Percentiles rank a stretch among this genome's conserved stretches.
Evolutionary conservation across 2,797 vertebrate genomes (phyloP).

Genomic region (Avahi laniger): DNA sequence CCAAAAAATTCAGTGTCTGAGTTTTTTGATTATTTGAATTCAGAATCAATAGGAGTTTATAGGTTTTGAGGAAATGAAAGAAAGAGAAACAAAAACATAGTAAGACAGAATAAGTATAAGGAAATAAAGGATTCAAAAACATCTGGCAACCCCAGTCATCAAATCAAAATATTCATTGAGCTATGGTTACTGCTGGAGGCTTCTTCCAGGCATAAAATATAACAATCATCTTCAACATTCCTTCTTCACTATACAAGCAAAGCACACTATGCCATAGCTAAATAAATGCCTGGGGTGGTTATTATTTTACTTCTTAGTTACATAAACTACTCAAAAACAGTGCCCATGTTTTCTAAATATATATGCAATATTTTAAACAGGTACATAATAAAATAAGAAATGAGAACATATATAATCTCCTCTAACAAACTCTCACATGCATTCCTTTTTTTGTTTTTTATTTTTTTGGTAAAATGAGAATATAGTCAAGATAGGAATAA

Average conservation of each 20-base stretch:
- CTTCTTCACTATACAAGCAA: slow-evolving; percentile 6
- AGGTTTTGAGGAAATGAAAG: slow-evolving; percentile 52
- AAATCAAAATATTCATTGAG: slow-evolving; percentile 53
- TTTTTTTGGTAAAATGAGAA: slow-evolving; percentile 31
- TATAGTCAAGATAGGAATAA: slow-evolving; percentile 39
- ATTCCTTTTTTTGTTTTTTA: neutral
- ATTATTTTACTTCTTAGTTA: slow-evolving; percentile 36
- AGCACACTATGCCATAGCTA: neutral
- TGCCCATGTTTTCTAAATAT: slow-evolving; percentile 8
- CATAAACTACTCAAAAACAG: slow-evolving; percentile 36
- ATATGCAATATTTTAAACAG: slow-evolving; percentile 18
- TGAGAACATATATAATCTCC: slow-evolving; percentile 10
- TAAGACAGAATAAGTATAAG: slow-evolving; percentile 19
- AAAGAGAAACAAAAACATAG: slow-evolving; percentile 37
- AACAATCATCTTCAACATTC: slow-evolving; percentile 16
- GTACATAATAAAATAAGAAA: slow-evolving; percentile 13
- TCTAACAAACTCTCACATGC: neutral
- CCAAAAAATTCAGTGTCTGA: slow-evolving; percentile 15
- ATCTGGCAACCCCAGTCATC: slow-evolving; percentile 55
- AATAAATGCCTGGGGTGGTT: neutral
- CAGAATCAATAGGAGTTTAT: slow-evolving; percentile 54
- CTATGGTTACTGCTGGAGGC: slow-evolving; percentile 35
- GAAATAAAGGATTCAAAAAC: slow-evolving; percentile 59
- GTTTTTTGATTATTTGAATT: slow-evolving; percentile 57
- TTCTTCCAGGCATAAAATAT: slow-evolving; percentile 46